phyloP scores from a whole-genome alignment of 2,888 invertebrate species.

The Tillus elongatus region DNA sequence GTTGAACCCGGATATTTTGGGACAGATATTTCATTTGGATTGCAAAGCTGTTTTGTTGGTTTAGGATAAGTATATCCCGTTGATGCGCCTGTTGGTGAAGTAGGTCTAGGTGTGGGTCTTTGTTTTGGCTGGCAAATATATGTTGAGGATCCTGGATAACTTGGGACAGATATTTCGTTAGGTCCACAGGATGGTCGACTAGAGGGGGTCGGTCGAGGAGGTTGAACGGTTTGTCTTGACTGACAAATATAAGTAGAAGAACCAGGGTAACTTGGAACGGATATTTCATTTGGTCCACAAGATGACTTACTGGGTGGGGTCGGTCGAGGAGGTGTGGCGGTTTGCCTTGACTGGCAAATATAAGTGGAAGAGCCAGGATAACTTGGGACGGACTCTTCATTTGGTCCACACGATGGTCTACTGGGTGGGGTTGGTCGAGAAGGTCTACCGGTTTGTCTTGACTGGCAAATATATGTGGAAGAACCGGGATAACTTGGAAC shows the following conservation, averaged over 20 bases:
- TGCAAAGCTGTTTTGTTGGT: constrained; percentile 18
- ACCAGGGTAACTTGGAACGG: not conserved
- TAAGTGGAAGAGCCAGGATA: constrained; percentile 5
- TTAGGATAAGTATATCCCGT: constrained; percentile 26
- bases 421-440: not conserved
- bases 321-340: not conserved
- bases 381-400: constrained; percentile 14
- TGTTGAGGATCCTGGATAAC: not conserved
- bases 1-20: not conserved
- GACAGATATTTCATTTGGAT: constrained; percentile 1
- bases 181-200: not conserved
- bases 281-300: constrained; percentile 4
- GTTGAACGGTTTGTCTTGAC: not conserved
- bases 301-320: not conserved
- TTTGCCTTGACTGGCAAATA: constrained; percentile 2
- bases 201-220: not conserved
- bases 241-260: not conserved
- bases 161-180: not conserved
- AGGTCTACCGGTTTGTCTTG: constrained; percentile 4
- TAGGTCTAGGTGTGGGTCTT: constrained; percentile 10
- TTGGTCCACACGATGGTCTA: constrained; percentile 8
- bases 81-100: constrained; percentile 6
- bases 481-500: not conserved
- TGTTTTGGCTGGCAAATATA: constrained; percentile 15
- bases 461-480: not conserved